phyloP scores from a whole-genome alignment of 2,888 invertebrate genomes.

The Zeuzera pyrina region DNA sequence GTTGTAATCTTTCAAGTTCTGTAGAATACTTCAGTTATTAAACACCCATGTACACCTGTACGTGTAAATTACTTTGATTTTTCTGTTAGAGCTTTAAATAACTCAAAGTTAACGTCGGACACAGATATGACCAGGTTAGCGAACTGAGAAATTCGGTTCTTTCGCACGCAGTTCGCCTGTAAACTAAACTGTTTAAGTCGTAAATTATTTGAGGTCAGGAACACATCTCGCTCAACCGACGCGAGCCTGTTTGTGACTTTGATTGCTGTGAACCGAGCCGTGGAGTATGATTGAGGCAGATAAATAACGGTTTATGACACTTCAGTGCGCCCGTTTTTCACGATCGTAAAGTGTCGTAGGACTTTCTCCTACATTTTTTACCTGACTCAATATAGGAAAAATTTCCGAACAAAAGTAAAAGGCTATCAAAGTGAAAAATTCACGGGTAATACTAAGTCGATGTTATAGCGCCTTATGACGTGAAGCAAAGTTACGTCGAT shows the following conservation, averaged over 20 bases:
- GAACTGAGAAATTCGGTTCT: slow-evolving; percentile 17
- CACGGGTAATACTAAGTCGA: too few species aligned
- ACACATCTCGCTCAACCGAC: slow-evolving; percentile 36
- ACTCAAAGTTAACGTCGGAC: slow-evolving; percentile 42
- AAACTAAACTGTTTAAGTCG: slow-evolving; percentile 52
- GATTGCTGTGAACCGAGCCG: slow-evolving; percentile 34
- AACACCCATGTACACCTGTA: too few species aligned
- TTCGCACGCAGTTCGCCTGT: slow-evolving; percentile 36
- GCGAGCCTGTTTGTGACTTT: slow-evolving; percentile 47
- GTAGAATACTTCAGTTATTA: too few species aligned
- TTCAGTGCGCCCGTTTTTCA: slow-evolving; percentile 3
- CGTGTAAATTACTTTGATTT: too few species aligned
- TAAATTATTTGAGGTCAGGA: slow-evolving; percentile 58
- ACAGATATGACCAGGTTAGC: slow-evolving; percentile 48
- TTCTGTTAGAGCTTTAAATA: too few species aligned
- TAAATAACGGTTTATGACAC: slow-evolving; percentile 18
- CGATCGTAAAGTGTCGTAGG: too few species aligned
- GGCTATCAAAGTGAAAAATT: too few species aligned
- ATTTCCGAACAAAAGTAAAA: too few species aligned
- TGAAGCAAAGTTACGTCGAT: slow-evolving; percentile 43
- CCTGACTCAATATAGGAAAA: too few species aligned
- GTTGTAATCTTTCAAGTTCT: too few species aligned
- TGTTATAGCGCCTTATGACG: too few species aligned
- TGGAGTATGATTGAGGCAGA: slow-evolving; percentile 38
- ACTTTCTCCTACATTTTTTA: too few species aligned